Percentiles rank a stretch among this genome's conserved stretches.
These are phyloP conservation scores for Leptopilina boulardi DNA, from an alignment of 1,140 invertebrate species.

Conservation along the genomic window DNA sequence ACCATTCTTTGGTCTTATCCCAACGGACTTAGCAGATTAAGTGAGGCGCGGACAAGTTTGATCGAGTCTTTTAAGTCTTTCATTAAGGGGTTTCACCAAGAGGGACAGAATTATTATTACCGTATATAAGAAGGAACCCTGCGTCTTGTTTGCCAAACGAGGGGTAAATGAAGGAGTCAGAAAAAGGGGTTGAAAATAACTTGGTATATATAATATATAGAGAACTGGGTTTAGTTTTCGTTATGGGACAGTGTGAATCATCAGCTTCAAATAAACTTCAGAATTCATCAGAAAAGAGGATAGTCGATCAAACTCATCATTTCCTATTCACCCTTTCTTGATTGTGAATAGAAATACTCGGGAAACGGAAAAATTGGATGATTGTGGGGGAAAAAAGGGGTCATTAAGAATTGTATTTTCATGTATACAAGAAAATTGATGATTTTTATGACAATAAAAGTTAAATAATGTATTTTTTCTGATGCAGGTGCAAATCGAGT, in stretches of 20 bases:
- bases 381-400: not conserved
- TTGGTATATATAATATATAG: slow-evolving; percentile 24
- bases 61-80: slow-evolving; percentile 67
- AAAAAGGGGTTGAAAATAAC: slow-evolving; percentile 52
- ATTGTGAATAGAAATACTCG: slow-evolving; percentile 17
- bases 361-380: not conserved
- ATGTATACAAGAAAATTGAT: not conserved
- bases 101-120: slow-evolving; percentile 64
- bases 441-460: too few species aligned
- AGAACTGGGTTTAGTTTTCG: slow-evolving; percentile 49
- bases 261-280: slow-evolving; percentile 23
- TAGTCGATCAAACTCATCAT: slow-evolving; percentile 15
- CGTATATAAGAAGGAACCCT: slow-evolving; percentile 53
- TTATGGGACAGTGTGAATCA: slow-evolving; percentile 38
- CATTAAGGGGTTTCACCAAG: slow-evolving; percentile 59
- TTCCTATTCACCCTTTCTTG: slow-evolving; percentile 25
- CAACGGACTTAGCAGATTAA: slow-evolving; percentile 62
- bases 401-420: slow-evolving; percentile 36
- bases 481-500: slow-evolving; percentile 82
- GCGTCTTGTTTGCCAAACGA: slow-evolving; percentile 62
- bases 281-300: slow-evolving; percentile 41
- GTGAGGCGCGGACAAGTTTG: slow-evolving; percentile 62
- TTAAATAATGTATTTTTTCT: slow-evolving; percentile 60
- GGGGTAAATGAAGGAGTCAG: slow-evolving; percentile 43
- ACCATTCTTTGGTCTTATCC: slow-evolving; percentile 49